These are phyloP conservation scores for Progne subis DNA, from an alignment of 2,113 vertebrate genomes.

Conservation along the genomic window DNA sequence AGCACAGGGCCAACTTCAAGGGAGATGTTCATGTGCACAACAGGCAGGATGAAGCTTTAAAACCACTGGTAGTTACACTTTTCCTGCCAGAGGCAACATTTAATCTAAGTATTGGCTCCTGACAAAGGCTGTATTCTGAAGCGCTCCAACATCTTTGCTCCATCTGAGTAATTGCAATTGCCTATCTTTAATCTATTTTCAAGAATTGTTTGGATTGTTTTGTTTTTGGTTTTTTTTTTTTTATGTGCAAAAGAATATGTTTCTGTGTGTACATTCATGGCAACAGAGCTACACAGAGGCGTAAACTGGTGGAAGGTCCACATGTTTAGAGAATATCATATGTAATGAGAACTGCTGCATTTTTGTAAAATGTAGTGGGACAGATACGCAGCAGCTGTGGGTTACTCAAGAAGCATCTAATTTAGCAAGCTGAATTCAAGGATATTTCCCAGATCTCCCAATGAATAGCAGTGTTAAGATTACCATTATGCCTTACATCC, in stretches of 20 bases:
- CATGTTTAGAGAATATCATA: background rate
- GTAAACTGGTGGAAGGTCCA: conserved; percentile 15
- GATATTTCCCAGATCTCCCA: conserved; percentile 70
- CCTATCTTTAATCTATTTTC: conserved; percentile 47
- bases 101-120: conserved; percentile 26
- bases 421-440: conserved; percentile 66
- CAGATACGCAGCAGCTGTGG: conserved; percentile 59
- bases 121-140: background rate
- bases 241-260: conserved; percentile 41
- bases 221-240: background rate
- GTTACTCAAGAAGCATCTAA: conserved; percentile 68
- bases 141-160: conserved; percentile 15
- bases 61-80: conserved; percentile 23
- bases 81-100: conserved; percentile 30
- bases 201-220: background rate
- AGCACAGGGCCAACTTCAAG: background rate
- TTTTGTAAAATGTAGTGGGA: conserved; percentile 32
- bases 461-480: conserved; percentile 70
- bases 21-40: background rate
- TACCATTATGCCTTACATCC: conserved; percentile 62
- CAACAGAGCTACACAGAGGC: conserved; percentile 25
- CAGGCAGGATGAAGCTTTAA: background rate
- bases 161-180: conserved; percentile 18
- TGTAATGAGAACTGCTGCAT: conserved; percentile 34
- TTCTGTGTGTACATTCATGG: background rate